Base-by-base conservation (phyloP, 2,888 invertebrate genomes). In the Xylota segnis region DNA sequence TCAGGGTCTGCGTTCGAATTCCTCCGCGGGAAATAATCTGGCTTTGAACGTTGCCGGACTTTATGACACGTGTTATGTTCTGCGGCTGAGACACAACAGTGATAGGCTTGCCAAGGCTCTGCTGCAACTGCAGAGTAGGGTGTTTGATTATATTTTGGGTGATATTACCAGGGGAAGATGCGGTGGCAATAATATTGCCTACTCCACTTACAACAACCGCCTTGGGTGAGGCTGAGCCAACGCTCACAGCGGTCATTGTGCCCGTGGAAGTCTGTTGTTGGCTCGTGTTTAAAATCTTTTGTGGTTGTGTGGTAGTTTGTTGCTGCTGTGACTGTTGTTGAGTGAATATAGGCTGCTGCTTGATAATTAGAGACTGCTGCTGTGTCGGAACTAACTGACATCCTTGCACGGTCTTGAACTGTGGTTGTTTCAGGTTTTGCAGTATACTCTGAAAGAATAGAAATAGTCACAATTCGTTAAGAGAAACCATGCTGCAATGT, bases 381-480 rank as follows among this genome's bases (percentile, higher is more conserved):
- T 87, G 87, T 2, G 82, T 72, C 7, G 86, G 66, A 9, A 86
- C 72, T 23, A 86, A 34, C 61, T 86, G 86, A n/a, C 86, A 77
- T 1, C 75, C 79, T 58, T 79, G 83, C 52, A 89, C 88, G 0
- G 89, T 87, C 83, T 90, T 89, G 63, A 89, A 89, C 74, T 90
- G 90, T n/a, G 89, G 91, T 37, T 92, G 92, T 84, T 91, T 92
- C 3, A 92, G 89, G 74, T 90, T 91, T 79, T 92, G 92, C 56
- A 92, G 86, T 5, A 92, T 88, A 56, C 76, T 82, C 86, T 86
- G 52, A 59, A 75, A 27, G 4, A n/a, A 14, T 34, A 16, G 12
- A n/a, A 6, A 43, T 3, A 18, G 7, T 14, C 0, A n/a, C 5
- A 9, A 2, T n/a, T 29, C n/a, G n/a, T 32, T 43, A 7, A 43